These are phyloP conservation scores for Ranitomeya imitator DNA, from an alignment of 2,113 vertebrate genomes.

Conservation along the genomic window DNA sequence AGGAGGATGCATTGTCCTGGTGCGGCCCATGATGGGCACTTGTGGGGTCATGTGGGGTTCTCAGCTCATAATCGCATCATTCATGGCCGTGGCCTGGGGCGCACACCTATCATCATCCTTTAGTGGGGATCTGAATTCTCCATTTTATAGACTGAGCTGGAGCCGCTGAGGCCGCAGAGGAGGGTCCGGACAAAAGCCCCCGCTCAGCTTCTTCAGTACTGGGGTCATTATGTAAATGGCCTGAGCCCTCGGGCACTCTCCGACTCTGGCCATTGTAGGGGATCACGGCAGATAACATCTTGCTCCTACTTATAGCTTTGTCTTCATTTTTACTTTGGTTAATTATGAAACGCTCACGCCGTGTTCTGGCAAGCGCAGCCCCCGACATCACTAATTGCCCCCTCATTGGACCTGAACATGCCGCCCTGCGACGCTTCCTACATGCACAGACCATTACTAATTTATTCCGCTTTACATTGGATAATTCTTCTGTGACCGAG, in stretches of 20 bases:
- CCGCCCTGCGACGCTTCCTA: not conserved
- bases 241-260: conserved; percentile 1
- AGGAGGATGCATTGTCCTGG: not conserved
- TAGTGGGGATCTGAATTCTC: conserved; percentile 22
- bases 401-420: not conserved
- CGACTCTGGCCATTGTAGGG: conserved; percentile 3
- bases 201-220: conserved; percentile 5
- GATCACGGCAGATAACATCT: conserved; percentile 39
- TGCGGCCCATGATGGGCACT: not conserved
- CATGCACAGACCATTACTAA: not conserved
- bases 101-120: conserved; percentile 13
- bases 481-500: too few relatives aligned
- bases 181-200: conserved; percentile 34
- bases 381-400: not conserved
- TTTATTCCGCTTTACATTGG: not conserved
- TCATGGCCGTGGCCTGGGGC: not conserved
- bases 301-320: not conserved
- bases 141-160: conserved; percentile 52
- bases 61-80: conserved; percentile 27
- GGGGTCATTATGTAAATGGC: conserved; percentile 44
- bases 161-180: conserved; percentile 42
- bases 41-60: not conserved
- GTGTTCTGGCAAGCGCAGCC: not conserved
- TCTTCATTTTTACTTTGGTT: not conserved
- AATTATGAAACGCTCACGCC: not conserved